phyloP scores from a whole-genome alignment of 2,888 invertebrate species.

The Exocentrus adspersus region DNA sequence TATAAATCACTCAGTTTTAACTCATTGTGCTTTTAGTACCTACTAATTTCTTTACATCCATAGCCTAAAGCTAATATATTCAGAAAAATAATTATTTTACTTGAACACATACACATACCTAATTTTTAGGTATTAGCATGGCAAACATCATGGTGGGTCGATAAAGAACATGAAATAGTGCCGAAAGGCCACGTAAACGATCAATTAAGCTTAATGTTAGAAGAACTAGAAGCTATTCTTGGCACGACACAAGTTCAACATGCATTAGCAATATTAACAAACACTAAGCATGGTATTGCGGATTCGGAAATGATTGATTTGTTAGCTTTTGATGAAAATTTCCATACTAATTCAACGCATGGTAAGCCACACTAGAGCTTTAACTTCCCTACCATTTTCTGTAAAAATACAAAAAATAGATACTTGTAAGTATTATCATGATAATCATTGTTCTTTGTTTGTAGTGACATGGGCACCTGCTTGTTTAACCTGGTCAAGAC shows the following conservation, averaged over 20 bases:
- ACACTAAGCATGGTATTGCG: constrained; percentile 80
- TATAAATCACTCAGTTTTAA: too few species aligned
- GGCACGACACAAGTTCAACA: constrained; percentile 73
- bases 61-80: too few species aligned
- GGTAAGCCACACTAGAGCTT: constrained; percentile 66
- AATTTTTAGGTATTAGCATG: constrained; percentile 69
- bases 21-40: too few species aligned
- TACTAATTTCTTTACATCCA: too few species aligned
- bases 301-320: constrained; percentile 84
- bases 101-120: too few species aligned
- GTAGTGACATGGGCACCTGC: constrained; percentile 77
- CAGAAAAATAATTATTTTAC: too few species aligned
- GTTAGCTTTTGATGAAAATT: constrained; percentile 71
- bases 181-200: constrained; percentile 69
- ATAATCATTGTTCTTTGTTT: too few species aligned
- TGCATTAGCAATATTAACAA: constrained; percentile 77
- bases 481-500: constrained; percentile 74
- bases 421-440: too few species aligned
- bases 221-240: constrained; percentile 74
- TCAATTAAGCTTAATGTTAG: constrained; percentile 74
- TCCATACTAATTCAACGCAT: constrained; percentile 72
- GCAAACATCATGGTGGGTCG: constrained; percentile 71
- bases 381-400: too few species aligned
- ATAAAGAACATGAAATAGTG: constrained; percentile 67
- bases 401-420: too few species aligned